A percentile compares a stretch with the other conserved stretches of the same genome.
phyloP scores from a whole-genome alignment of 2,797 vertebrate species.

The Salmo trutta region DNA sequence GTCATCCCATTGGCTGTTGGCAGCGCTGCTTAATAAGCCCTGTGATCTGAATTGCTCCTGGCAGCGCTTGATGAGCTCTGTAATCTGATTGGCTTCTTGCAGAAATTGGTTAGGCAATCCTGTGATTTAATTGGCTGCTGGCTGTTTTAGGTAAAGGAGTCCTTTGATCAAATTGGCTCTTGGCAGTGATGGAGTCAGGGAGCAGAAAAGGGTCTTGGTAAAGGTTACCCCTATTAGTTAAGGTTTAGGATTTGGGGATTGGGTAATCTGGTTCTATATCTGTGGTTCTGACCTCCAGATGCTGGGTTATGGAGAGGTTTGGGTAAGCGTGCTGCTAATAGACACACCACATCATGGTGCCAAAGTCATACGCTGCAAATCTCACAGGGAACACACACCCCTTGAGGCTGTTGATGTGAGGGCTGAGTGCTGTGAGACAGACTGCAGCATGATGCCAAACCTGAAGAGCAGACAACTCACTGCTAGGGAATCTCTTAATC shows the following conservation, averaged over 20 bases:
- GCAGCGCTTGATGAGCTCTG: not conserved
- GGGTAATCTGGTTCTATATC: not conserved
- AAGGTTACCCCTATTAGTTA: not conserved
- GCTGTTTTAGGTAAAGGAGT: not conserved
- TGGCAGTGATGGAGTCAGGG: too few relatives aligned
- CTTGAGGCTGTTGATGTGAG: too few relatives aligned
- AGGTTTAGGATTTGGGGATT: not conserved
- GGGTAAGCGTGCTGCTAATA: not conserved
- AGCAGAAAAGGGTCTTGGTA: too few relatives aligned
- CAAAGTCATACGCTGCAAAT: not conserved
- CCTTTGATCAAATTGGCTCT: not conserved
- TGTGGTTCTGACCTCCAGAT: not conserved
- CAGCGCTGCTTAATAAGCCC: not conserved
- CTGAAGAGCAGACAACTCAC: constrained; percentile 3
- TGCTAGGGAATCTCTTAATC: not conserved
- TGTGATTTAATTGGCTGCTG: not conserved
- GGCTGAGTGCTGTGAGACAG: constrained; percentile 6
- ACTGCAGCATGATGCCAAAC: constrained; percentile 5
- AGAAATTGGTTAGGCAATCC: not conserved
- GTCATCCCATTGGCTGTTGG: constrained; percentile 1
- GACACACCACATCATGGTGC: not conserved
- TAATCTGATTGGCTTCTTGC: not conserved
- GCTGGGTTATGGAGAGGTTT: not conserved
- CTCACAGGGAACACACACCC: not conserved
- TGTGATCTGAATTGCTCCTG: not conserved